phyloP scores from a whole-genome alignment of 92 coral and sea anemone species.

The Phenganax stokvisi region DNA sequence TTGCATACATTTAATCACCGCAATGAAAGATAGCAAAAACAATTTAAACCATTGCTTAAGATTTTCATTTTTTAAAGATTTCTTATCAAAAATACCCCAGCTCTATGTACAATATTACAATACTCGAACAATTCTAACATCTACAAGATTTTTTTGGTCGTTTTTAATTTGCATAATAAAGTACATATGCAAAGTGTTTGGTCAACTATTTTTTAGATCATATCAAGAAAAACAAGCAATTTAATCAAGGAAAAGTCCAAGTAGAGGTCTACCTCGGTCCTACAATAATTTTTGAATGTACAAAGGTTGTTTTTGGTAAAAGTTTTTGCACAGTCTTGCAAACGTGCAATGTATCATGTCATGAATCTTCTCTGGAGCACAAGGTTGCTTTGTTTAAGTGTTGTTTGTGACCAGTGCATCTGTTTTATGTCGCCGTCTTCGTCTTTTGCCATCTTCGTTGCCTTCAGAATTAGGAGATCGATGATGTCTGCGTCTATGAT shows the following conservation, averaged over 20 bases:
- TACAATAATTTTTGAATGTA: not conserved
- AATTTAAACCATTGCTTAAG: too few relatives aligned
- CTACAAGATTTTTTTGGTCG: too few relatives aligned
- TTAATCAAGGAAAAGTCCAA: not conserved
- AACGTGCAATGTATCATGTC: slow-evolving; percentile 8
- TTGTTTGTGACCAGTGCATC: not conserved
- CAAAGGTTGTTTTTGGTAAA: not conserved
- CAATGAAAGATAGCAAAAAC: too few relatives aligned
- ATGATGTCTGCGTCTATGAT: slow-evolving; percentile 25
- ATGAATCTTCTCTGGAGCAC: not conserved
- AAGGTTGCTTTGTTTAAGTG: not conserved
- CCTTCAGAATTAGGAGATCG: not conserved
- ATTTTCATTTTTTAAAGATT: too few relatives aligned
- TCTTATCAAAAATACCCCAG: too few relatives aligned
- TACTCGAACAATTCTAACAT: too few relatives aligned
- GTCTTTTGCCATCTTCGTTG: not conserved
- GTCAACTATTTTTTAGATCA: too few relatives aligned
- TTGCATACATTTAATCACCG: too few relatives aligned
- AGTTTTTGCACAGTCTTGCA: not conserved
- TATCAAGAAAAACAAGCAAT: too few relatives aligned
- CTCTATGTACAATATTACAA: too few relatives aligned
- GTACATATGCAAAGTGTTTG: too few relatives aligned
- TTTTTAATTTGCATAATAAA: too few relatives aligned
- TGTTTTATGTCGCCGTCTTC: slow-evolving; percentile 25
- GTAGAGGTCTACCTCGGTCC: not conserved